Evolutionary conservation across 2,888 invertebrate species (phyloP).

Genomic region (Rhogogaster chlorosoma): DNA sequence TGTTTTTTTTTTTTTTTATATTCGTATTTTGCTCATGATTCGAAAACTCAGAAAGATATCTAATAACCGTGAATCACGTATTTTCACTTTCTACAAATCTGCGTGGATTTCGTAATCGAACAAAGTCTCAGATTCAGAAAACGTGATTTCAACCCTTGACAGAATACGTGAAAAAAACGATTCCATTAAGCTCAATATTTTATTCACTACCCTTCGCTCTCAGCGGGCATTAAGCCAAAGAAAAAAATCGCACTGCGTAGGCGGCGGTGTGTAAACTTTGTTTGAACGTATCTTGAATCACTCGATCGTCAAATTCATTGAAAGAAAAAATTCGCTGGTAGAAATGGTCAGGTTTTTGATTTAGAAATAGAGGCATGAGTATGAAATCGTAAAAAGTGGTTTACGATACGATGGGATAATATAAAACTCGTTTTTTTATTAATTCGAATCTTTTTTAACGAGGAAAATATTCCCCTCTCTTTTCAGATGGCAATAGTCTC

Average conservation of each 20-base stretch:
- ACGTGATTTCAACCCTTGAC: not conserved
- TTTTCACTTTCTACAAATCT: not conserved
- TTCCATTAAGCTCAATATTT: not conserved
- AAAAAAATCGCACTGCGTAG: not conserved
- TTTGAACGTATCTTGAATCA: not conserved
- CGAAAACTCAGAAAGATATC: not conserved
- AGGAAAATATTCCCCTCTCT: not conserved
- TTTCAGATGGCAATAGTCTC: conserved; percentile 62
- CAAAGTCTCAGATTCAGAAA: not conserved
- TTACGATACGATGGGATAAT: not conserved
- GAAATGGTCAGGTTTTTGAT: not conserved
- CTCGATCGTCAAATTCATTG: not conserved
- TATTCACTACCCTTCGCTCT: not conserved
- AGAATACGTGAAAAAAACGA: not conserved
- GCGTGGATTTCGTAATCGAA: not conserved
- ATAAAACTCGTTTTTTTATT: not conserved
- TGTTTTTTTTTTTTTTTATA: too few species aligned
- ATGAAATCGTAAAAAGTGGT: not conserved
- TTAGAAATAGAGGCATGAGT: too few species aligned
- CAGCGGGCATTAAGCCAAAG: conserved; percentile 3
- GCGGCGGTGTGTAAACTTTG: not conserved
- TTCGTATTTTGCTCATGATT: not conserved
- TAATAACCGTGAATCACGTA: not conserved
- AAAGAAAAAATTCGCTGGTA: not conserved
- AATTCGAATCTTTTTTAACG: too few species aligned